phyloP scores from a whole-genome alignment of 2,888 invertebrate genomes.

The Cyaniris semiargus region DNA sequence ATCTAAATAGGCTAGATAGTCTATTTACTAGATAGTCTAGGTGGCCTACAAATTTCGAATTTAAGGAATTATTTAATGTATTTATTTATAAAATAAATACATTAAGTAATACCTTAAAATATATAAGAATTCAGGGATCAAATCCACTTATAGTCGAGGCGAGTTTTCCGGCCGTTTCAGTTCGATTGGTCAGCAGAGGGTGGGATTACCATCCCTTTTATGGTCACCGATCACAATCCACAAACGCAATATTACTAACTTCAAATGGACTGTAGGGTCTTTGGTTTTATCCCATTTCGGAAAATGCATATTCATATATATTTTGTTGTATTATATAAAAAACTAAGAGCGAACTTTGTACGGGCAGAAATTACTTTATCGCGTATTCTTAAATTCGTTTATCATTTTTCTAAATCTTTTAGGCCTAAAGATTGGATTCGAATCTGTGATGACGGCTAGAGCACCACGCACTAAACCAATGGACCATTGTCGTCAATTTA shows the following conservation, averaged over 20 bases:
- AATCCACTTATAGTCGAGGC: constrained; percentile 34
- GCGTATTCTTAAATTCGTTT: no score
- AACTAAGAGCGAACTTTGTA: background rate
- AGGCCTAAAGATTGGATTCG: no score
- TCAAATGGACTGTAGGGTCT: constrained; percentile 37
- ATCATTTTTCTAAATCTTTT: no score
- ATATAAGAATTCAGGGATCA: constrained; percentile 30
- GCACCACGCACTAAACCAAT: no score
- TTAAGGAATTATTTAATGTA: no score
- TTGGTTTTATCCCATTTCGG: constrained; percentile 21
- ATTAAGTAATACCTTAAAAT: constrained; percentile 18
- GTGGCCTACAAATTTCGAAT: background rate
- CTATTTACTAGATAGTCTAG: background rate
- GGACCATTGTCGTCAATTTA: no score
- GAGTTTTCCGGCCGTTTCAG: constrained; percentile 35
- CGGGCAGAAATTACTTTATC: no score
- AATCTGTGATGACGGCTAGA: no score
- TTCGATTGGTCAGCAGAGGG: constrained; percentile 39
- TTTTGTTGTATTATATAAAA: background rate
- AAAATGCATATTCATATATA: constrained; percentile 6
- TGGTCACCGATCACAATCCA: constrained; percentile 44
- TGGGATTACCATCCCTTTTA: constrained; percentile 44
- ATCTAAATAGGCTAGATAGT: background rate
- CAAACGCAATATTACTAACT: constrained; percentile 41
- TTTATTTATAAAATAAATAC: constrained; percentile 3